These are phyloP conservation scores for Lysandra coridon DNA, from an alignment of 2,888 invertebrate genomes.

Conservation along the genomic window DNA sequence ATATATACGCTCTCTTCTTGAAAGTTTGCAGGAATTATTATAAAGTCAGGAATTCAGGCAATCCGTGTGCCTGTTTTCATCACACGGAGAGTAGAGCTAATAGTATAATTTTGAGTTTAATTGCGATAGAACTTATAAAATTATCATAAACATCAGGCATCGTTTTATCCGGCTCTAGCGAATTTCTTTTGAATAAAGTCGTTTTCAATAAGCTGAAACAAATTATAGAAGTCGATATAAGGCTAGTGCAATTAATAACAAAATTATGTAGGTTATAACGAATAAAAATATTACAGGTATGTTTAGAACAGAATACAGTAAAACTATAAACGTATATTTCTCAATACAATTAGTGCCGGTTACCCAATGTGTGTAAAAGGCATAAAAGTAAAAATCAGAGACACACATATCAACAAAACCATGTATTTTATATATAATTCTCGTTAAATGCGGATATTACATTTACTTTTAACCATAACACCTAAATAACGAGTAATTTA, in stretches of 20 bases:
- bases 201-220: neutral
- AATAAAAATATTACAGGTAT: neutral
- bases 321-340: neutral
- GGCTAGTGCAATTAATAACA: neutral
- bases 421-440: neutral
- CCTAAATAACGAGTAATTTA: neutral
- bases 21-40: too few relatives aligned
- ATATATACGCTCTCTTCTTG: too few relatives aligned
- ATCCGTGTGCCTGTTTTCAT: neutral
- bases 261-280: neutral
- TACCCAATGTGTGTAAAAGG: neutral
- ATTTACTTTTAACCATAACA: neutral
- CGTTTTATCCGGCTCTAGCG: neutral
- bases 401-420: constrained; percentile 3
- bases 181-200: neutral
- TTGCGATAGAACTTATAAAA: neutral
- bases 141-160: neutral
- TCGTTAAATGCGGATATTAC: neutral
- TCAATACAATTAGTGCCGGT: neutral
- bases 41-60: neutral
- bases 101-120: neutral
- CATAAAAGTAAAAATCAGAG: neutral
- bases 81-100: neutral
- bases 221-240: neutral
- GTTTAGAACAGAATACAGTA: neutral